Evolutionary conservation across 2,113 vertebrate genomes (phyloP), one percentile per base, ranked within the genome.

Genomic region (Siniperca knerii): DNA sequence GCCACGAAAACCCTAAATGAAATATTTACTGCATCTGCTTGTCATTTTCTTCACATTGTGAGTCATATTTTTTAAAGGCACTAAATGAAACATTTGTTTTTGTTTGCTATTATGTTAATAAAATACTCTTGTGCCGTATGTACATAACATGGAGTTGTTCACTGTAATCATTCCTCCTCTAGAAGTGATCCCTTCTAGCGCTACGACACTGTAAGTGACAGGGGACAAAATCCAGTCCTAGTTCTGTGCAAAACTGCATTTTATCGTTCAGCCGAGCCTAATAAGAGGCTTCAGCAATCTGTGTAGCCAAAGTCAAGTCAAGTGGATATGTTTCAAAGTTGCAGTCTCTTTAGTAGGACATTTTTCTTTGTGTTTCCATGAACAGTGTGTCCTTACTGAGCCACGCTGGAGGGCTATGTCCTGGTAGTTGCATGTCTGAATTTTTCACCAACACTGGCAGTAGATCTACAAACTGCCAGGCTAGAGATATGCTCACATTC

Each of bases 21-120:
- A 71, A 82, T 68, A 84, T 85, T 75, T 79, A 77, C 57, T 29
- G 46, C 69, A 68, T 77, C 67, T 77, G 33, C 42, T 79, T 75
- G 67, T 75, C 37, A 76, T 87, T 84, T 71, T 76, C 68, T 68
- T 67, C 62, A 68, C 37, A 40, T 54, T 46, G 23, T 54, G n/a
- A 81, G 40, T 52, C 72, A 69, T 5, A 69, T 81, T 6, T 68
- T 72, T 87, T 67, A 65, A 65, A 87, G 23, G 37, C 71, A 71
- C 6, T 81, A 72, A 62, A 37, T 58, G 29, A 35, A 46, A 58
- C 57, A 71, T 58, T 67, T 52, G 13, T 76, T 55, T 46, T 66
- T 57, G 20, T 75, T 64, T 69, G 40, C 75, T 75, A 60, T 35
- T 20, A 64, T 60, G 50, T 37, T 62, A 50, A 69, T 69, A 44